A percentile compares a stretch with the other conserved stretches of the same genome.
These are phyloP conservation scores for Eubasilissa regina DNA, from an alignment of 1,140 invertebrate species.

Conservation along the genomic window DNA sequence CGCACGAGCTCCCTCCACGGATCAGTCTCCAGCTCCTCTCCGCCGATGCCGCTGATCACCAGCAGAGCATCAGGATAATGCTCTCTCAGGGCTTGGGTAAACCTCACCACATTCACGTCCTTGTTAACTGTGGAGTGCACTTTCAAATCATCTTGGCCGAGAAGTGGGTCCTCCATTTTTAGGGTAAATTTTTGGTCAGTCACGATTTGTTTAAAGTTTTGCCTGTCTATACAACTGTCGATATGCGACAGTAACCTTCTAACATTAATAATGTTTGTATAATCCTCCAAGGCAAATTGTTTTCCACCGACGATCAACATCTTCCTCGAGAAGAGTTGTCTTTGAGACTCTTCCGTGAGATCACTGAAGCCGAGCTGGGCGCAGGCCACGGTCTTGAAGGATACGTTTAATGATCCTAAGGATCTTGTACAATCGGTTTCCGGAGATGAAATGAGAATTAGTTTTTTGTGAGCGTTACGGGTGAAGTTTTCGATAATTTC, in stretches of 20 bases:
- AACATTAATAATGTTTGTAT: neutral
- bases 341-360: too few species aligned
- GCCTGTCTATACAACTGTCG: neutral
- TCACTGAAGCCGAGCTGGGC: neutral
- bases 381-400: too few species aligned
- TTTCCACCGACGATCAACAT: neutral
- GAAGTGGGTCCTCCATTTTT: neutral
- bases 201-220: neutral
- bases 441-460: neutral
- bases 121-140: neutral
- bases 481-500: neutral
- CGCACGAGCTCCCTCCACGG: neutral
- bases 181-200: neutral
- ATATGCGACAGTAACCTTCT: neutral
- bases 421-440: neutral
- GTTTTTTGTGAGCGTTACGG: neutral
- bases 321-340: neutral
- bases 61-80: neutral
- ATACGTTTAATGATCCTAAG: too few species aligned
- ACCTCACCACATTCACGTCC: neutral
- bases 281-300: neutral
- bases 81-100: too few species aligned
- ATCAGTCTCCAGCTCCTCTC: neutral
- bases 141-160: neutral
- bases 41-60: neutral